Evolutionary conservation across 2,888 invertebrate genomes (phyloP).

Genomic region (Altica lythri): DNA sequence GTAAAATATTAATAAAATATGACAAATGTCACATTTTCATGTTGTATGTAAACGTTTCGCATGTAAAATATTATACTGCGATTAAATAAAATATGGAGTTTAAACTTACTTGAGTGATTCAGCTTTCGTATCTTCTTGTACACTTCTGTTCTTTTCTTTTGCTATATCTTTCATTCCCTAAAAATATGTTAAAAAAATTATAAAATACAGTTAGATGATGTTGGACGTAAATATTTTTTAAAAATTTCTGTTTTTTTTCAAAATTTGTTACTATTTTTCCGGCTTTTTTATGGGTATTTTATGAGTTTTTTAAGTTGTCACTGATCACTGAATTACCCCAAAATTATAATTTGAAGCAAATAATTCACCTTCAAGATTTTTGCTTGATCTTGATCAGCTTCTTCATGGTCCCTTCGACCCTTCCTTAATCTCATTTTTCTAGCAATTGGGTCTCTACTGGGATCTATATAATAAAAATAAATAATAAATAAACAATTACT

Average conservation of each 20-base stretch:
- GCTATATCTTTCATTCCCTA: constrained; percentile 86
- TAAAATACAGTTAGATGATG: constrained; percentile 3
- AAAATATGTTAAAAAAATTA: constrained; percentile 41
- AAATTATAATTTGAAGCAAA: too few species aligned
- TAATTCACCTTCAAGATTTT: constrained; percentile 83
- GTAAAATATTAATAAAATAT: too few species aligned
- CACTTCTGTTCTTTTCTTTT: constrained; percentile 78
- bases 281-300: neutral
- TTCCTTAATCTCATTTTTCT: constrained; percentile 88
- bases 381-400: constrained; percentile 83
- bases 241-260: constrained; percentile 1
- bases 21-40: too few species aligned
- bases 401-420: constrained; percentile 77
- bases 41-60: too few species aligned
- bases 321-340: too few species aligned
- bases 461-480: constrained; percentile 52
- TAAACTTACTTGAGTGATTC: constrained; percentile 74
- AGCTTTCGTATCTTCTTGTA: constrained; percentile 68
- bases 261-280: constrained; percentile 5
- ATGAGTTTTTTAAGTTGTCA: too few species aligned
- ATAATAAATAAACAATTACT: neutral
- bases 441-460: constrained; percentile 89
- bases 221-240: too few species aligned
- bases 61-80: too few species aligned
- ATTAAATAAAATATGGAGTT: too few species aligned